Evolutionary conservation across 2,888 invertebrate genomes (phyloP), one percentile per base, ranked within the genome.

Genomic region (Philhelius pedissequus): DNA sequence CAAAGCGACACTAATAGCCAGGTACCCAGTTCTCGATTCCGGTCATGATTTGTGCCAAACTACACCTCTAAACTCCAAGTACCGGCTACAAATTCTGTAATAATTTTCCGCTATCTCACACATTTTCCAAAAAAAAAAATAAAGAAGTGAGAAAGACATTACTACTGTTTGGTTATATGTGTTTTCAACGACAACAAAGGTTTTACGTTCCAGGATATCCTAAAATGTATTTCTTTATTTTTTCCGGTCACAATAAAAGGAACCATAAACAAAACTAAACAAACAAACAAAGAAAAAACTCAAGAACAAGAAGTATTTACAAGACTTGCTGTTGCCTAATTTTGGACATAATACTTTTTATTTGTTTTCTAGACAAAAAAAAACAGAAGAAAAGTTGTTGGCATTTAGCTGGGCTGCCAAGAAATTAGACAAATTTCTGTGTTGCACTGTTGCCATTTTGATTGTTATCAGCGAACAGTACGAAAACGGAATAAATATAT

Each of bases 401-500:
- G 73, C 56, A 79, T 74, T 80, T 62, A 22, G 15, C 22, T 22
- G 11, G 7, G 70, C 50, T 80, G 84, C 84, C 84, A 80, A 80
- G 71, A 84, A 60, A 71, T 80, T 84, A 84, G 80, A 84, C 83
- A 80, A 79, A 84, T 84, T 79, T 75, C 68, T 80, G 80, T 84
- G 80, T 84, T 84, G 76, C 76, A 71, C 71, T 66, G 32, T 76
- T 82, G 74, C 84, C 84, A 84, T 84, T 84, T 71, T 68, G 84
- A 84, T 84, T 70, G 75, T 68, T 80, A 84, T 84, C 84, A 71
- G 52, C 30, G 66, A 71, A 68, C 40, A 38, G 48, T 25, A 80
- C 66, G 64, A 75, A 43, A 50, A 70, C 60, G n/a, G 52, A 70
- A 43, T 56, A 58, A 66, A 83, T 84, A 83, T 84, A 84, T 75